These are phyloP conservation scores for Knipowitschia caucasica DNA, from an alignment of 2,797 vertebrate genomes.

Conservation along the genomic window DNA sequence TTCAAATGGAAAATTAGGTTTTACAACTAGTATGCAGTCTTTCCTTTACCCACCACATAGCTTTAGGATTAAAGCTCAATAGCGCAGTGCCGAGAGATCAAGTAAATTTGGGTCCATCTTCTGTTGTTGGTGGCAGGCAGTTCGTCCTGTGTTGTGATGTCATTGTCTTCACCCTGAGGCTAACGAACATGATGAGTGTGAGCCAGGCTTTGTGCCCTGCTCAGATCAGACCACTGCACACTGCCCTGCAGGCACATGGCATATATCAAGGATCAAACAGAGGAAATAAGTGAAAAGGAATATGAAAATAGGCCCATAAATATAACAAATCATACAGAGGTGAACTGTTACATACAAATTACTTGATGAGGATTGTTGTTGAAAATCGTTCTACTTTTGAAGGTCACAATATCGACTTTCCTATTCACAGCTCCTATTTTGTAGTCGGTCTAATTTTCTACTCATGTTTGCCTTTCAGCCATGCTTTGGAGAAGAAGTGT, in stretches of 20 bases:
- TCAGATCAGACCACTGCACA: conserved; percentile 63
- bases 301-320: not conserved
- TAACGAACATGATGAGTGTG: conserved; percentile 55
- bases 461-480: no score
- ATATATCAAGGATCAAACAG: conserved; percentile 64
- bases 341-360: conserved; percentile 45
- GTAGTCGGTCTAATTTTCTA: no score
- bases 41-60: not conserved
- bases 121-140: conserved; percentile 46
- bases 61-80: not conserved
- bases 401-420: not conserved
- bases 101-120: conserved; percentile 46
- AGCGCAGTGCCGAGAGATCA: conserved; percentile 43
- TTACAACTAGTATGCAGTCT: no score
- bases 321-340: conserved; percentile 2
- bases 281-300: conserved; percentile 10
- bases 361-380: conserved; percentile 15
- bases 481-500: no score
- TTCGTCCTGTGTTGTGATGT: conserved; percentile 51
- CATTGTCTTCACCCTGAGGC: conserved; percentile 60
- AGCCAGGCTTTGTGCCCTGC: conserved; percentile 56
- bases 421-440: no score
- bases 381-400: not conserved
- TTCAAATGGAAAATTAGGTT: not conserved
- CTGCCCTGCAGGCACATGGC: conserved; percentile 60